Percentiles rank a stretch among this genome's conserved stretches.
phyloP scores from a whole-genome alignment of 2,888 invertebrate species.

The Xylota sylvarum region DNA sequence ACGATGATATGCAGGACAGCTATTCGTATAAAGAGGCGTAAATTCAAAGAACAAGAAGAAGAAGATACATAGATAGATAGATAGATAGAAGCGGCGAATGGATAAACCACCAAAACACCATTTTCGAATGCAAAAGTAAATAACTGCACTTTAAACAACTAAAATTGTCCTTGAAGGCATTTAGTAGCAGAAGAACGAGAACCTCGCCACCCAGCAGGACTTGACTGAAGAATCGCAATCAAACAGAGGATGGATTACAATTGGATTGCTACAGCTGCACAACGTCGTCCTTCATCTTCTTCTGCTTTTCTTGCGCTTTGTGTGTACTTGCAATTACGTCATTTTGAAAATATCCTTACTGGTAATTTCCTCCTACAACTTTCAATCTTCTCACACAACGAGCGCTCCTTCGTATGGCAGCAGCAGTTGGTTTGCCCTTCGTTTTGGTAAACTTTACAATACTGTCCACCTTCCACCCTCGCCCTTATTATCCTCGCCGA shows the following conservation, averaged over 20 bases:
- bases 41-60: not conserved
- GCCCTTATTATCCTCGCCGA: conserved; percentile 46
- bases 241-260: conserved; percentile 67
- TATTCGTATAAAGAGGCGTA: not conserved
- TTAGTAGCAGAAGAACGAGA: conserved; percentile 2
- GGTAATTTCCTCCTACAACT: conserved; percentile 40
- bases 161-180: conserved; percentile 54
- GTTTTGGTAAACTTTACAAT: conserved; percentile 48
- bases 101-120: conserved; percentile 48
- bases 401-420: too few relatives aligned
- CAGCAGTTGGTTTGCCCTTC: conserved; percentile 28
- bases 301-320: not conserved
- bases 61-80: too few relatives aligned
- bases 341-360: conserved; percentile 55
- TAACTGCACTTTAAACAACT: conserved; percentile 49
- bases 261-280: conserved; percentile 27
- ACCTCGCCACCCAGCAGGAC: not conserved
- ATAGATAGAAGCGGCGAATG: not conserved
- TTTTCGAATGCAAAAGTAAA: conserved; percentile 56
- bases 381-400: conserved; percentile 11
- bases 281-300: not conserved
- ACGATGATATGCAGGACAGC: not conserved
- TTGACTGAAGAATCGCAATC: conserved; percentile 34
- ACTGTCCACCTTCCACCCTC: conserved; percentile 41
- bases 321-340: conserved; percentile 57